phyloP scores from a whole-genome alignment of 2,113 vertebrate species.

The Chrysochloris asiatica region DNA sequence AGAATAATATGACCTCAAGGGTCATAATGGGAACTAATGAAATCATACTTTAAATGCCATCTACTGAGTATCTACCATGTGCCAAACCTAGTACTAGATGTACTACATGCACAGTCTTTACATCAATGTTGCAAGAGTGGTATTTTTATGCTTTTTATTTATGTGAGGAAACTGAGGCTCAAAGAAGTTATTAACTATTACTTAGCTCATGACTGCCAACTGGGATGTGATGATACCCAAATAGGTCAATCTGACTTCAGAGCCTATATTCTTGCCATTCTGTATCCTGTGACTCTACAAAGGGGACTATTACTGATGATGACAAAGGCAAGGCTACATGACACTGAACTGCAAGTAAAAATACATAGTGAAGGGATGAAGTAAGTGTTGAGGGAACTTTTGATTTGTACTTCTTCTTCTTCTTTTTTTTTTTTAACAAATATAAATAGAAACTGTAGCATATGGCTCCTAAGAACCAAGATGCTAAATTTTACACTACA shows the following conservation, averaged over 20 bases:
- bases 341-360: background rate
- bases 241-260: background rate
- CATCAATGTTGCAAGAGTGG: background rate
- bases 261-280: background rate
- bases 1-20: background rate
- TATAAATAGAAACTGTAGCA: background rate
- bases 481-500: background rate
- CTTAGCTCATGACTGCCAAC: background rate
- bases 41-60: background rate
- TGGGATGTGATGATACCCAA: background rate
- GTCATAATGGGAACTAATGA: background rate
- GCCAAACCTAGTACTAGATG: background rate
- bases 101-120: background rate
- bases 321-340: background rate
- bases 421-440: no score
- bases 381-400: background rate
- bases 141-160: background rate
- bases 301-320: background rate
- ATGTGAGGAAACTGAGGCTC: background rate
- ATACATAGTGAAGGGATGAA: background rate
- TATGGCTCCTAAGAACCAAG: background rate
- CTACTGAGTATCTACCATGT: background rate
- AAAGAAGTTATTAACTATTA: background rate
- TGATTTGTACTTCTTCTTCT: background rate
- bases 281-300: background rate